Conservation (phyloP, 2,797 vertebrate species). For the Lepus oiostolus region DNA sequence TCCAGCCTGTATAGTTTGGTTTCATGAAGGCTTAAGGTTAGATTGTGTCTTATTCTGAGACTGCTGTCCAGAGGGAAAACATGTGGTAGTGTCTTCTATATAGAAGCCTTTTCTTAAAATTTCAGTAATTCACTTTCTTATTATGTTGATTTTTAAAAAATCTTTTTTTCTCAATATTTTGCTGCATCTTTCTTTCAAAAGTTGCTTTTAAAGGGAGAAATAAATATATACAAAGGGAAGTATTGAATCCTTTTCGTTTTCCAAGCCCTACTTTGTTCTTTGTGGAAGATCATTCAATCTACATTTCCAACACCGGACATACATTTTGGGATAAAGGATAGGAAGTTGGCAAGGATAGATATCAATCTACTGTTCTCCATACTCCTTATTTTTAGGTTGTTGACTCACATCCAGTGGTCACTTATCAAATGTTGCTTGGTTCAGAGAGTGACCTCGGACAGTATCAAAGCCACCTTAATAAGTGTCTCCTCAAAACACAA, state of each 20-base stretch:
- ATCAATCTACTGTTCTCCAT: not conserved
- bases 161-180: conserved; percentile 31
- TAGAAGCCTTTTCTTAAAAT: conserved; percentile 27
- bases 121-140: conserved; percentile 3
- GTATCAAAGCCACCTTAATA: not conserved
- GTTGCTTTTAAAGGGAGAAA: not conserved
- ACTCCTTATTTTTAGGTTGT: not conserved
- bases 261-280: not conserved
- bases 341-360: not conserved
- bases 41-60: not conserved
- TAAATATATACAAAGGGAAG: not conserved
- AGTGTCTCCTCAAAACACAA: not conserved
- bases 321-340: not conserved
- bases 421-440: not conserved
- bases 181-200: conserved; percentile 19
- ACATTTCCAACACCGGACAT: not conserved
- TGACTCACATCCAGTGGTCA: not conserved
- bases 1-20: conserved; percentile 23
- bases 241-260: not conserved
- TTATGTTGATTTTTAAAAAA: not conserved
- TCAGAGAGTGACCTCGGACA: not conserved
- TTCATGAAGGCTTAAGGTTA: not conserved
- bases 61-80: not conserved
- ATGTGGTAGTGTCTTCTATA: not conserved
- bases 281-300: not conserved